phyloP scores from a whole-genome alignment of 2,113 vertebrate species.

The Peromyscus leucopus region DNA sequence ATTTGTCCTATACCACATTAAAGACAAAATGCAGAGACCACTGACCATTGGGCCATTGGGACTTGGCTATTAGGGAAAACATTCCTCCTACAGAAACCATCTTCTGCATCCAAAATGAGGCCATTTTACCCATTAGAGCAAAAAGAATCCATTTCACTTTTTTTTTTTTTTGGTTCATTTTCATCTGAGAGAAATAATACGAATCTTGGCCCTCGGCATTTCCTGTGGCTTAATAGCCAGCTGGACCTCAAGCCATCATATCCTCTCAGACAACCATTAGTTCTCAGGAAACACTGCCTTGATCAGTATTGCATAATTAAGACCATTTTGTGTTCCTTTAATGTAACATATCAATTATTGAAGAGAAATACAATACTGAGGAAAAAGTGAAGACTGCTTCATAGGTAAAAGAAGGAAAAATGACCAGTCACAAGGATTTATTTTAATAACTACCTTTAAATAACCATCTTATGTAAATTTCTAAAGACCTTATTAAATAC shows the following conservation, averaged over 20 bases:
- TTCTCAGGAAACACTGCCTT: slow-evolving; percentile 68
- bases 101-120: slow-evolving; percentile 51
- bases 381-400: slow-evolving; percentile 53
- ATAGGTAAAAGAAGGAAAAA: slow-evolving; percentile 39
- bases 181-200: slow-evolving; percentile 62
- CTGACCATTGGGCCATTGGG: slow-evolving; percentile 30
- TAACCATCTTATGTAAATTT: background rate
- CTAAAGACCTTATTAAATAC: background rate
- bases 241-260: slow-evolving; percentile 55
- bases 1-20: background rate
- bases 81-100: slow-evolving; percentile 26
- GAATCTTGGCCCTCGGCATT: slow-evolving; percentile 60
- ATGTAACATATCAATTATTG: slow-evolving; percentile 74
- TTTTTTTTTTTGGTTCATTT: slow-evolving; percentile 43
- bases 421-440: background rate
- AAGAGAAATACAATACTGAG: slow-evolving; percentile 64
- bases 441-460: slow-evolving; percentile 46
- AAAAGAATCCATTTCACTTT: slow-evolving; percentile 47
- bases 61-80: background rate
- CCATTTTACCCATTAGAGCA: slow-evolving; percentile 67
- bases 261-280: slow-evolving; percentile 68
- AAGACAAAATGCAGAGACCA: slow-evolving; percentile 20
- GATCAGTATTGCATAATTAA: slow-evolving; percentile 81
- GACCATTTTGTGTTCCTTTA: slow-evolving; percentile 73
- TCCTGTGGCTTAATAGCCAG: slow-evolving; percentile 71